Conservation (phyloP, 2,888 invertebrate species). For the Sceliomorpha sp. region DNA sequence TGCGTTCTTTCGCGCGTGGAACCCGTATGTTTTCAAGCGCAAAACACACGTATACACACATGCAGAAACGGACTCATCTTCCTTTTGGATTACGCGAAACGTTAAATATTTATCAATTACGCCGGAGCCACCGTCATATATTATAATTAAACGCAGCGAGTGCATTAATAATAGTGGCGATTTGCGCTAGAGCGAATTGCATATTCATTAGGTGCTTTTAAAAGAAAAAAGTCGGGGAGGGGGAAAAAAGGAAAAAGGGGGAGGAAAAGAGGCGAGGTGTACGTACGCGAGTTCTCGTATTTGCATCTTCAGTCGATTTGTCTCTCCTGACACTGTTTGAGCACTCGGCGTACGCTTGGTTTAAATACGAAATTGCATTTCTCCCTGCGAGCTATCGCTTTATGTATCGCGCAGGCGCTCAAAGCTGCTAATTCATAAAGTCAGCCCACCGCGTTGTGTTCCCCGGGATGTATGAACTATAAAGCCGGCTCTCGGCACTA, state of each 20-base stretch:
- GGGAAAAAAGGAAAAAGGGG: background rate
- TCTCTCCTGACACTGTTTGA: conserved; percentile 10
- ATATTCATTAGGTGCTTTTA: conserved; percentile 6
- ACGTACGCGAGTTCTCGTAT: conserved; percentile 1
- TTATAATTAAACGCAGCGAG: conserved; percentile 1
- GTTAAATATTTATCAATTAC: background rate
- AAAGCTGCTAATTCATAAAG: conserved; percentile 29
- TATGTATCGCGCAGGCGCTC: conserved; percentile 13
- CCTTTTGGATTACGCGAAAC: background rate
- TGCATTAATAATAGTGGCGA: conserved; percentile 6
- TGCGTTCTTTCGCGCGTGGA: no score
- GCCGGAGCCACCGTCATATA: background rate
- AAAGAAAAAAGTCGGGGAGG: no score
- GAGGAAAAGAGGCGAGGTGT: background rate
- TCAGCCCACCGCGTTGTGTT: conserved; percentile 19
- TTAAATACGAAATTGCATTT: conserved; percentile 21
- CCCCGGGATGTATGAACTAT: conserved; percentile 12
- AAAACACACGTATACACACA: no score
- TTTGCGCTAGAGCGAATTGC: background rate
- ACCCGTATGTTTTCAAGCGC: no score
- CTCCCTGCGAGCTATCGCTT: conserved; percentile 20
- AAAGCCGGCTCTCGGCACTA: conserved; percentile 8
- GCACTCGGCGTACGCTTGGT: conserved; percentile 11
- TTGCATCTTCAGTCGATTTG: conserved; percentile 21
- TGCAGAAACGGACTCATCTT: no score